These are phyloP conservation scores for Scaptomyza reducta DNA, from an alignment of 2,888 invertebrate genomes.

Conservation along the genomic window DNA sequence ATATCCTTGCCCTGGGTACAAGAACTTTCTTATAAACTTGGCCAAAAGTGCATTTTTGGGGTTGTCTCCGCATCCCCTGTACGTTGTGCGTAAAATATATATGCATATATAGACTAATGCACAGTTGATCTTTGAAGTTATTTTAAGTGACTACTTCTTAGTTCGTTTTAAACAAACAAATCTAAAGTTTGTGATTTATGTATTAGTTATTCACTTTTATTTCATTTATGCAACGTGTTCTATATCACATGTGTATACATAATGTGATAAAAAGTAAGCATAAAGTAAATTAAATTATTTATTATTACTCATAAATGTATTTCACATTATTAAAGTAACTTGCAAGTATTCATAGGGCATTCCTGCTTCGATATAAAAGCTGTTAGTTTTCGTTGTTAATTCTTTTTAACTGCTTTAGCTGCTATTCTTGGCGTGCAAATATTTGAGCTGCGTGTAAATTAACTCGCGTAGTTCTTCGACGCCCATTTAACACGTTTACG, in stretches of 20 bases:
- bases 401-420: conserved; percentile 48
- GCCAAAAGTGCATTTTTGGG: conserved; percentile 5
- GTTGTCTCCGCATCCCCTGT: neutral
- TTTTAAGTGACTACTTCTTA: neutral
- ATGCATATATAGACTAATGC: neutral
- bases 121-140: neutral
- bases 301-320: too few relatives aligned
- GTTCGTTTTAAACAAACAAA: neutral
- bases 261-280: too few relatives aligned
- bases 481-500: conserved; percentile 71
- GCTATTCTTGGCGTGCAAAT: conserved; percentile 61
- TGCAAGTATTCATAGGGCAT: conserved; percentile 30
- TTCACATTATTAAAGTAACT: too few relatives aligned
- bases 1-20: conserved; percentile 30
- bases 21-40: conserved; percentile 35
- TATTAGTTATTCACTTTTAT: neutral
- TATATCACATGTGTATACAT: too few relatives aligned
- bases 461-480: conserved; percentile 67
- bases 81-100: neutral
- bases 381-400: conserved; percentile 41
- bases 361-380: neutral
- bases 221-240: too few relatives aligned
- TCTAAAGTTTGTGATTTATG: neutral
- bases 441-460: conserved; percentile 77
- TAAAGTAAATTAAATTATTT: too few relatives aligned